Evolutionary conservation across 1,140 invertebrate genomes (phyloP), one percentile per base, ranked within the genome.

Genomic region (Helicoverpa zea): DNA sequence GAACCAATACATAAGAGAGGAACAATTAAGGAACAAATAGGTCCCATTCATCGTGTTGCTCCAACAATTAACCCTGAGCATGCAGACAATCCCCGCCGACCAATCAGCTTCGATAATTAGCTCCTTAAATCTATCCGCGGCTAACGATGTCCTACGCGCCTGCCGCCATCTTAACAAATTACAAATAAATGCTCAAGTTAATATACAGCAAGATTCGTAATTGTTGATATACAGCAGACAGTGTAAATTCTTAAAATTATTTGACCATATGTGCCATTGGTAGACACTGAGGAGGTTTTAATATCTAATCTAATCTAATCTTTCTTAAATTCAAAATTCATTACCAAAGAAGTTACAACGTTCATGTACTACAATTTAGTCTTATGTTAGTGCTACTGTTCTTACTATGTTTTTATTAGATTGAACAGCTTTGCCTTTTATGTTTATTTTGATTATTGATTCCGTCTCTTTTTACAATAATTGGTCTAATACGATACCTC

Each of bases 21-120:
- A 68, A 68, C 64, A 68, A 68, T 68, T 51, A 66, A 47, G 35
- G 16, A 66, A 66, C 35, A 66, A 66, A 66, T 49, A 61, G 12
- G 23, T 61, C 10, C 58, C 43, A 68, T 49, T n/a, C 18, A 49
- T 49, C 35, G n/a, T 23, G 10, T 1, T 18, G 10, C 64, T 49
- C 16, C 35, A 47, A 66, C 43, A 66, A 66, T 66, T 66, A 66
- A 47, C 35, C 43, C 43, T 49, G 43, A 43, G 49, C 35, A 49
- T 18, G 11, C 64, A 68, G 64, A 49, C 43, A 23, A 49, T 66
- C 16, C 16, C 11, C 29, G 58, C 18, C 63, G 35, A 64, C 30
- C 63, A 64, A 64, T 64, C 63, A 61, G 30, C 30, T 9, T 14
- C 49, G n/a, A 52, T 72, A 72, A 72, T 72, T 51, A 72, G 68